Base-by-base conservation (phyloP, 2,888 invertebrate genomes). In the Xiphydria camelus region DNA sequence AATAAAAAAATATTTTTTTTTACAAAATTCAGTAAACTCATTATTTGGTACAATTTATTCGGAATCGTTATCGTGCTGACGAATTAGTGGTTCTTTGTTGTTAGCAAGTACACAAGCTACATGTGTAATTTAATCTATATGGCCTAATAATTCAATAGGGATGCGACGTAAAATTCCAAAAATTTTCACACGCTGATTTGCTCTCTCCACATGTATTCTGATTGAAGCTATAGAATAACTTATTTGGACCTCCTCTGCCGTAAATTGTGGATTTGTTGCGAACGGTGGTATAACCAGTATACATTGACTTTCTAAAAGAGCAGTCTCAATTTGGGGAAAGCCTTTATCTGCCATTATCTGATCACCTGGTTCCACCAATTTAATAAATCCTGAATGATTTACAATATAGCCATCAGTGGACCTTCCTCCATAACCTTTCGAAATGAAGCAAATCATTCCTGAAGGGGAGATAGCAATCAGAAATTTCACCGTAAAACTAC, bases 391-490 rank as follows among this genome's bases (percentile, higher is more conserved):
- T 19, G 34, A 45, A 45, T 47, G 48, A 33, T 55, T 53, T 12
- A 38, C 39, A 19, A 57, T 53, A 12, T 36, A 48, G 17, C 44
- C 15, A 35, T 55, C 53, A 20, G 41, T 44, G 4, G 52, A 26
- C 26, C 50, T 12, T 14, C 57, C 59, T 5, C 59, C 59, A 39
- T 57, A 61, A 4, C 51, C n/a, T n/a, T n/a, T n/a, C n/a, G n/a
- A n/a, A n/a, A n/a, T n/a, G n/a, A n/a, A n/a, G n/a, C n/a, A n/a
- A n/a, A n/a, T n/a, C n/a, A n/a, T n/a, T n/a, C n/a, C n/a, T n/a
- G n/a, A n/a, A n/a, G n/a, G n/a, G n/a, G n/a, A n/a, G n/a, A n/a
- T 46, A 14, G 37, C 46, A 22, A 41, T 9, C 9, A 46, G 25
- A 36, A 18, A 46, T 32, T 42, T 46, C 7, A 34, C 37, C 18